Base-by-base conservation (phyloP, 2,888 invertebrate genomes). In the Idaea straminata region DNA sequence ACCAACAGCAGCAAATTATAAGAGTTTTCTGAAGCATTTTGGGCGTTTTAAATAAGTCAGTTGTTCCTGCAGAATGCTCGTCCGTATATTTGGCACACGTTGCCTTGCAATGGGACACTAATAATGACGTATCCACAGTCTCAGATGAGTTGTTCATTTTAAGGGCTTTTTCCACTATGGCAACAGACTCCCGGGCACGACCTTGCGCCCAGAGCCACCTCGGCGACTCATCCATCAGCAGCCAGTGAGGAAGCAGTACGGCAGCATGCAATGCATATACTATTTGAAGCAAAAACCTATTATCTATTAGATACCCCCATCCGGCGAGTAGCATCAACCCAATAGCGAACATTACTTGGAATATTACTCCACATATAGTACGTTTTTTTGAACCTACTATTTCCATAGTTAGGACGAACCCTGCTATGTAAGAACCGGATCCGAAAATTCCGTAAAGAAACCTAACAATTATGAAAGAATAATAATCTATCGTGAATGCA, bases 131-230 rank as follows among this genome's bases (percentile, higher is more conserved):
- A 75, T 97, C 96, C 10, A 97, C 80, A 2, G 92, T 86, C 35
- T 95, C 93, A 25, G 92, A 88, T 6, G 94, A 94, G 35, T 94
- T 93, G 80, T 97, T 97, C 68, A 95, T 94, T 83, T 94, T 95
- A 34, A 97, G 84, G 3, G 95, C 97, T 79, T 95, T 96, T 70
- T 95, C 94, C 61, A 97, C 94, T 69, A 97, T 96, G 7, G 94
- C 93, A 0, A 97, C 94, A 0, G 97, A 96, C 83, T 97, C 96
- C 13, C 94, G 91, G 1, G 94, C 93, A 35, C 96, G 94, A 2
- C 97, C 97, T 81, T 97, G 96, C 5, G 96, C 94, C 97, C 97
- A 97, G 4, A 97, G 89, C 97, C 97, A 98, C 70, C 97, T 94
- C 0, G 97, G 97, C 38, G 97, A 97, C 87, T 98, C 97, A 76